Evolutionary conservation across 2,113 vertebrate species (phyloP), one percentile per base, ranked within the genome.

Genomic region (Lepus europaeus): DNA sequence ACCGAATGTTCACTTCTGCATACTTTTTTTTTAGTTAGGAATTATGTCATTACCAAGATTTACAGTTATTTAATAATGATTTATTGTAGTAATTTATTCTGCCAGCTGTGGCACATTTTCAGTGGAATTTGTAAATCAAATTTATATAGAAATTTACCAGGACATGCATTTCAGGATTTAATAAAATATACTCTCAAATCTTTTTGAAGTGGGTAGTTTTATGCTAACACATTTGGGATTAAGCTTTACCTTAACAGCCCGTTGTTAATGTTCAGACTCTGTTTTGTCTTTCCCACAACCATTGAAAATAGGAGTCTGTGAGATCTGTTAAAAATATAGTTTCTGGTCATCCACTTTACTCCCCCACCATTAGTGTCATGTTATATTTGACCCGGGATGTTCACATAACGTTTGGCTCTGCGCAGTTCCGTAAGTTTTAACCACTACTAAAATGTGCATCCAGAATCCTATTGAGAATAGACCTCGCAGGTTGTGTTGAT

Each of bases 51-150:
- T 98, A 96, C 93, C 91, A 97, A 98, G 97, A 98, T 98, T 98
- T 98, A 98, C 95, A 96, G 98, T 98, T 98, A 98, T 98, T 98
- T 98, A 98, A 98, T 98, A 98, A 98, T 97, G 97, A 98, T 98
- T 98, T 98, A 98, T 97, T 97, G 86, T 89, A 96, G 98, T 98
- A 98, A 98, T 97, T 97, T 98, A 97, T 98, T 97, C 97, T 96
- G 61, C 97, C 96, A 98, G 97, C 98, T 98, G 97, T 98, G 97
- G 92, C 96, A 98, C 91, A 97, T 97, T 98, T 98, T 97, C 96
- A 97, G 94, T 96, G 95, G 97, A 98, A 98, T 98, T 98, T 98
- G 97, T 98, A 98, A 98, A 98, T 98, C 97, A 98, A 95, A 97
- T 97, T 87, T 97, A 86, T 97, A 98, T 97, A 97, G 97, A 98